phyloP scores from a whole-genome alignment of 2,113 vertebrate genomes.

The Hylia prasina region DNA sequence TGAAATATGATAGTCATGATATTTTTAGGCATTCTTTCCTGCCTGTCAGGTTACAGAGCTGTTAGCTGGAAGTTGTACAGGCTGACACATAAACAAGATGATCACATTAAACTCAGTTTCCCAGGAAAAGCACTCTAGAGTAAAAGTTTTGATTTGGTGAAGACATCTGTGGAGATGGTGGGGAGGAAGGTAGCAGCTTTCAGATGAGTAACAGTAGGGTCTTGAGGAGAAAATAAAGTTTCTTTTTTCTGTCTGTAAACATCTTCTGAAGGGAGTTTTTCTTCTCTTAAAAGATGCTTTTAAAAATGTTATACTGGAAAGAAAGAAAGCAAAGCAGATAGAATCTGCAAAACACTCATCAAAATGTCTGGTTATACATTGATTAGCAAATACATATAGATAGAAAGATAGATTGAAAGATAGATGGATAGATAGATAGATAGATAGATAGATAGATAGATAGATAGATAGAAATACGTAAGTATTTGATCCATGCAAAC shows the following conservation, averaged over 20 bases:
- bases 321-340: neutral
- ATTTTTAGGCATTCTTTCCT: constrained; percentile 41
- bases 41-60: constrained; percentile 39
- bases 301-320: neutral
- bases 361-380: neutral
- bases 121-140: neutral
- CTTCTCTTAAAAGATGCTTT: neutral
- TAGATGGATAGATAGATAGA: neutral
- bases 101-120: neutral
- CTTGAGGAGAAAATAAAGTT: neutral
- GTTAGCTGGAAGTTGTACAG: neutral
- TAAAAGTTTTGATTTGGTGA: constrained; percentile 18
- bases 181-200: neutral
- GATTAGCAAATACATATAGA: neutral
- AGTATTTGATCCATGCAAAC: neutral
- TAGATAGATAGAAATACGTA: rapidly evolving
- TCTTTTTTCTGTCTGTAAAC: neutral
- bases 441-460: neutral
- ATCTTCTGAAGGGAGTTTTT: neutral
- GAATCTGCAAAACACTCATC: neutral
- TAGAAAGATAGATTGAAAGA: neutral
- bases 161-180: neutral
- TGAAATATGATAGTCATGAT: constrained; percentile 54
- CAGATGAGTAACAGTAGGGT: neutral
- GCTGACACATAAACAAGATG: constrained; percentile 31